Evolutionary conservation across 2,797 vertebrate species (phyloP).

Genomic region (Cynodonichthys magdalenae): DNA sequence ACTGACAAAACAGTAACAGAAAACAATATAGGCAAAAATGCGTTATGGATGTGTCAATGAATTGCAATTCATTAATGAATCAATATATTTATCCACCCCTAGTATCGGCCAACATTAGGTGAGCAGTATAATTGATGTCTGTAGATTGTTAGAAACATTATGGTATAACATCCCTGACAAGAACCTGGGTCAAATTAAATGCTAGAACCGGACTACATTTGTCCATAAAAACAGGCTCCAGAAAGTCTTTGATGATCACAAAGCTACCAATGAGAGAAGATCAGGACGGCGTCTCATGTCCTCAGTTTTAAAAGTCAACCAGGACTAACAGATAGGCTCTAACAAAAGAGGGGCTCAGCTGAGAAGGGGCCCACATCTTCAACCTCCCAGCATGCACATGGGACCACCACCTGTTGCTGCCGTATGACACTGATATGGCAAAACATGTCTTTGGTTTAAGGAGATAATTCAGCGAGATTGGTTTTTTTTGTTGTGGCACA

Average conservation of each 20-base stretch:
- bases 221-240: too few relatives aligned
- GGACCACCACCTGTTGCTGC: conserved; percentile 68
- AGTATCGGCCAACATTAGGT: too few relatives aligned
- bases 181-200: not conserved
- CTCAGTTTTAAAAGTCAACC: conserved; percentile 23
- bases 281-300: conserved; percentile 1
- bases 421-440: conserved; percentile 70
- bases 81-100: too few relatives aligned
- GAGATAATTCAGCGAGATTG: conserved; percentile 58
- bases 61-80: too few relatives aligned
- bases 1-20: too few relatives aligned
- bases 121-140: too few relatives aligned
- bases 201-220: not conserved
- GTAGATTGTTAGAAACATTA: too few relatives aligned
- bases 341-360: conserved; percentile 1
- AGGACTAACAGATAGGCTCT: conserved; percentile 5
- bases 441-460: conserved; percentile 70
- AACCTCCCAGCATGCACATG: conserved; percentile 25
- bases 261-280: not conserved
- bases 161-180: too few relatives aligned
- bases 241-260: not conserved
- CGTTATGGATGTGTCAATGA: too few relatives aligned
- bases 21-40: too few relatives aligned
- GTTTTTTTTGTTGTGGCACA: conserved; percentile 32
- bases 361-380: conserved; percentile 25